Evolutionary conservation across 2,797 vertebrate genomes (phyloP), one percentile per base, ranked within the genome.

Genomic region (Fistularia tabacaria): DNA sequence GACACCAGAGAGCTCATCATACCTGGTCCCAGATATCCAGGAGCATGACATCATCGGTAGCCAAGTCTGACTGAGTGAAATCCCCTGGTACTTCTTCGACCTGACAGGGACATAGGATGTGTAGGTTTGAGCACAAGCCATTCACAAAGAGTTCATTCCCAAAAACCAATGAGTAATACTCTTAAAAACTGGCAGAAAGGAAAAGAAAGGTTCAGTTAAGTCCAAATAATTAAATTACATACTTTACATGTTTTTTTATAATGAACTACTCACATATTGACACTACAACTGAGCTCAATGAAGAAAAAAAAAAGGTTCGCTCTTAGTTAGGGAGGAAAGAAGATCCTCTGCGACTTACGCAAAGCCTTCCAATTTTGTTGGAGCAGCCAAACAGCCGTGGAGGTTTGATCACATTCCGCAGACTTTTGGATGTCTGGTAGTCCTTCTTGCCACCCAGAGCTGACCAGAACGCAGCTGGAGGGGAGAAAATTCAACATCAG

Each of bases 11-110:
- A 12, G 14, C 36, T 66, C n/a, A 7, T 77, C 62, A 75, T 51
- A 91, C 92, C 87, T 92, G 90, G 64, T 90, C 83, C 85, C 89
- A 81, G 43, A 88, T 86, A 39, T 93, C 92, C 71, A 93, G 77
- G 62, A 93, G 68, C 92, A 93, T 93, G 72, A 93, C 88, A 40
- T 93, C 92, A 81, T 93, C 92, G 10, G 85, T 90, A 70, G 92
- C 92, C 77, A 93, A 76, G 68, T 93, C 92, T 9, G 77, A 66
- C 84, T 93, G 92, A 46, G 76, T 88, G 71, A 92, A 91, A 36
- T 93, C 92, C 64, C 92, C 92, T 14, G 92, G 91, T 10, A 93
- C 90, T 74, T 93, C 91, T 38, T 93, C 92, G 38, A 85, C 90
- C 92, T 93, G 61, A 46, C 10, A 14, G 8, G 3, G 41, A 14